These are phyloP conservation scores for Dryas iulia DNA, from an alignment of 1,140 invertebrate genomes.

Conservation along the genomic window DNA sequence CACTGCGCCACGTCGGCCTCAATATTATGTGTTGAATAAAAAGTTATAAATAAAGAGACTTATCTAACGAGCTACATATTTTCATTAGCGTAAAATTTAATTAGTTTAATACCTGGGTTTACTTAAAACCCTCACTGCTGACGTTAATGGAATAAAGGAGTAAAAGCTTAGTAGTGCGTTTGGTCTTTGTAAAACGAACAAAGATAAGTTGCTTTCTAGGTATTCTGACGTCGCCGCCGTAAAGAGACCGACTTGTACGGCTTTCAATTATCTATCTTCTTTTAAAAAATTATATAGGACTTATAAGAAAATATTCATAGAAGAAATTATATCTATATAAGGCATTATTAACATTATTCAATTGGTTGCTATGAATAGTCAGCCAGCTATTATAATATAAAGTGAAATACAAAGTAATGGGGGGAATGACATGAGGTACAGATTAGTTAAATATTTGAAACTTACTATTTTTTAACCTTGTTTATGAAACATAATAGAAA, in stretches of 20 bases:
- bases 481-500: too few relatives aligned
- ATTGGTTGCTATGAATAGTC: too few relatives aligned
- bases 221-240: constrained; percentile 19
- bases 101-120: constrained; percentile 43
- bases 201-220: constrained; percentile 32
- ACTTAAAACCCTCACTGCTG: constrained; percentile 29
- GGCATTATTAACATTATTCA: too few relatives aligned
- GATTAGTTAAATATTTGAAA: too few relatives aligned
- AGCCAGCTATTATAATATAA: too few relatives aligned
- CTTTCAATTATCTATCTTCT: constrained; percentile 15
- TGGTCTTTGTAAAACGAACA: constrained; percentile 27
- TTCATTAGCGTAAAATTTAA: constrained; percentile 33
- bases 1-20: too few relatives aligned
- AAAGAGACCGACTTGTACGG: constrained; percentile 23
- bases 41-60: not conserved
- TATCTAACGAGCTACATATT: not conserved
- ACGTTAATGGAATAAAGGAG: constrained; percentile 55
- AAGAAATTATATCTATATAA: too few relatives aligned
- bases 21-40: too few relatives aligned
- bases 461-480: too few relatives aligned
- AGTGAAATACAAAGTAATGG: not conserved
- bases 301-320: not conserved
- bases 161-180: constrained; percentile 63
- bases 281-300: not conserved
- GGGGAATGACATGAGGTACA: too few relatives aligned